Evolutionary conservation across 1,140 invertebrate species (phyloP), one percentile per base, ranked within the genome.

Genomic region (Trachymyrmex septentrionalis): DNA sequence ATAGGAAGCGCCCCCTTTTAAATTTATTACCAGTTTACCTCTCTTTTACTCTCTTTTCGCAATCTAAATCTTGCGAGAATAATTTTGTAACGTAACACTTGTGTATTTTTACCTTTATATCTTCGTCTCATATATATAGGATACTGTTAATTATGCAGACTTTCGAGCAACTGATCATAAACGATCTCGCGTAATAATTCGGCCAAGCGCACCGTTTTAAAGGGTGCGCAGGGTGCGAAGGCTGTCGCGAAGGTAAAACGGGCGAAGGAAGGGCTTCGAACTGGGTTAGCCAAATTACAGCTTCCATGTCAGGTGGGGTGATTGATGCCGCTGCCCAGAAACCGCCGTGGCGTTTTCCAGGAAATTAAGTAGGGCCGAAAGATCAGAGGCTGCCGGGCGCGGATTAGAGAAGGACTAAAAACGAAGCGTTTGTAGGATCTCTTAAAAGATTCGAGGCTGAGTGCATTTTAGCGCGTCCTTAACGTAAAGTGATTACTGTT

Each of bases 261-360:
- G 87, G 87, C 86, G 85, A 90, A 89, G 82, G 80, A 87, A 86
- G 87, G 77, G 63, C 73, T 76, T 76, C 73, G 89, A 89, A 91
- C 73, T 75, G 92, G 92, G 92, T 95, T 94, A 94, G 94, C 93
- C 93, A 95, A 95, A 95, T 95, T 95, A 95, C 94, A 95, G 94
- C 94, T 93, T 94, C 92, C 93, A 92, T 93, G 94, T 95, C 94
- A 95, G 94, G 85, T 89, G 67, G 85, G 88, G 91, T 95, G 94
- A 95, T 95, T 94, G 94, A 95, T 95, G 93, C 86, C 85, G 76
- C 64, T 81, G 86, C 86, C 73, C 63, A 86, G 85, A 89, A 91
- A 92, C 89, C 88, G 69, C 75, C 76, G 63, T 80, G 85, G 88
- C 85, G 90, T 92, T 95, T 95, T 95, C 94, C 93, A 94, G 92